Percentiles rank a stretch among this genome's conserved stretches.
phyloP scores from a whole-genome alignment of 2,797 vertebrate genomes.

The Acipenser oxyrinchus region DNA sequence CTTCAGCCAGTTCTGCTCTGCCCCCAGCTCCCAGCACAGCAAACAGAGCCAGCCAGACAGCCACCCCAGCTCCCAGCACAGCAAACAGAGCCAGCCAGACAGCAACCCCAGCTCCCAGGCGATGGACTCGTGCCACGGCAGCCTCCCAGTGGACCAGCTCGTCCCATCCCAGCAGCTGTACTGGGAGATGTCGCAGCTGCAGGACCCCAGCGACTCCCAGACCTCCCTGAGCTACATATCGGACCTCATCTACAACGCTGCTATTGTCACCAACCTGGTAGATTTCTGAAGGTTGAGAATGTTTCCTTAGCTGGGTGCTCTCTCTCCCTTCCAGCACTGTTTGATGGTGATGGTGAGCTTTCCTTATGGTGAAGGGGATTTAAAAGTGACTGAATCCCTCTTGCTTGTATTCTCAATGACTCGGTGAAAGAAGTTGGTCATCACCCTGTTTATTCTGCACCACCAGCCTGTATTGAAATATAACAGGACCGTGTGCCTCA shows the following conservation, averaged over 20 bases:
- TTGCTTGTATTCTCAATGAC: too few relatives aligned
- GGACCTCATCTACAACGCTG: constrained; percentile 81
- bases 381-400: too few relatives aligned
- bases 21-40: too few relatives aligned
- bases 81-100: constrained; percentile 33
- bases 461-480: too few relatives aligned
- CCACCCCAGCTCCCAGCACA: constrained; percentile 30
- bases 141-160: constrained; percentile 47
- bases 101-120: constrained; percentile 12
- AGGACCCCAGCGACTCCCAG: constrained; percentile 47
- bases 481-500: too few relatives aligned
- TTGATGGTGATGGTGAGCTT: not conserved
- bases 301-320: not conserved
- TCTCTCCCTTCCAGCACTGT: not conserved
- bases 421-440: not conserved
- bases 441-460: not conserved
- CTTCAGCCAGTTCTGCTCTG: constrained; percentile 15
- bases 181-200: constrained; percentile 49
- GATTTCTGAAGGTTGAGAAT: constrained; percentile 48
- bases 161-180: constrained; percentile 48
- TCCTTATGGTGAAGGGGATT: too few relatives aligned
- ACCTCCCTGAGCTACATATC: constrained; percentile 82
- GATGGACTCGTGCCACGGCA: constrained; percentile 17
- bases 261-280: constrained; percentile 73
- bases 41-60: too few relatives aligned